phyloP scores from a whole-genome alignment of 2,888 invertebrate species.

The Catocala sponsa region DNA sequence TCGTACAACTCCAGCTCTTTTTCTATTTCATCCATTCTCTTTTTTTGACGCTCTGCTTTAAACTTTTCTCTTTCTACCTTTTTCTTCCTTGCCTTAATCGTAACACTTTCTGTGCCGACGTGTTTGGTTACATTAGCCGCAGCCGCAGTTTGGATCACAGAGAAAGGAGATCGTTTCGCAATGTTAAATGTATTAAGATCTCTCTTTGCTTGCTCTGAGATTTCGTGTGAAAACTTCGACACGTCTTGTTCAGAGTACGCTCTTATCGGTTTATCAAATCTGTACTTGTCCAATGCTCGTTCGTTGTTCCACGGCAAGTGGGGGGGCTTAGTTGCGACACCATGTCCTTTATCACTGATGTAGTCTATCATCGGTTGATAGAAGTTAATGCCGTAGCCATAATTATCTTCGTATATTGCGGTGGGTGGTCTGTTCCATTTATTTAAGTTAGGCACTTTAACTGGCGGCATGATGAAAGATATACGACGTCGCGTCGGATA shows the following conservation, averaged over 20 bases:
- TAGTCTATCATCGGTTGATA: slow-evolving; percentile 97
- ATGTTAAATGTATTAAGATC: slow-evolving; percentile 89
- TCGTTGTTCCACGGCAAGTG: slow-evolving; percentile 93
- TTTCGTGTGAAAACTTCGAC: slow-evolving; percentile 89
- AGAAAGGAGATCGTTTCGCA: slow-evolving; percentile 89
- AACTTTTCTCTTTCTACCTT: slow-evolving; percentile 74
- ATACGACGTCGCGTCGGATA: slow-evolving; percentile 65
- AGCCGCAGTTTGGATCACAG: slow-evolving; percentile 89
- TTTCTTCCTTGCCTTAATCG: slow-evolving; percentile 83
- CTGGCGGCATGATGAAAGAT: slow-evolving; percentile 80
- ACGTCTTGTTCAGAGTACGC: slow-evolving; percentile 91
- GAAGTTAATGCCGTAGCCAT: slow-evolving; percentile 94
- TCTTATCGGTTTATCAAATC: slow-evolving; percentile 89
- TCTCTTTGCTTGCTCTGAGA: slow-evolving; percentile 91
- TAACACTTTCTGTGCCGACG: slow-evolving; percentile 86
- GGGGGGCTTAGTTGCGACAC: slow-evolving; percentile 81
- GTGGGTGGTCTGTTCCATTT: slow-evolving; percentile 89
- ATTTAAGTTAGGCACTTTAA: slow-evolving; percentile 76
- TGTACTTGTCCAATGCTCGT: slow-evolving; percentile 90
- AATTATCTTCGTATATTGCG: slow-evolving; percentile 93
- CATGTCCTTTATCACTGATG: slow-evolving; percentile 90
- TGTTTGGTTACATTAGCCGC: slow-evolving; percentile 90
- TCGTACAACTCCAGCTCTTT: slow-evolving; percentile 76
- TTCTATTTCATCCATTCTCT: slow-evolving; percentile 79
- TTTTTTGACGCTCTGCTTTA: slow-evolving; percentile 78